Evolutionary conservation across 2,888 invertebrate genomes (phyloP).

Genomic region (Lasioglossum lativentre): DNA sequence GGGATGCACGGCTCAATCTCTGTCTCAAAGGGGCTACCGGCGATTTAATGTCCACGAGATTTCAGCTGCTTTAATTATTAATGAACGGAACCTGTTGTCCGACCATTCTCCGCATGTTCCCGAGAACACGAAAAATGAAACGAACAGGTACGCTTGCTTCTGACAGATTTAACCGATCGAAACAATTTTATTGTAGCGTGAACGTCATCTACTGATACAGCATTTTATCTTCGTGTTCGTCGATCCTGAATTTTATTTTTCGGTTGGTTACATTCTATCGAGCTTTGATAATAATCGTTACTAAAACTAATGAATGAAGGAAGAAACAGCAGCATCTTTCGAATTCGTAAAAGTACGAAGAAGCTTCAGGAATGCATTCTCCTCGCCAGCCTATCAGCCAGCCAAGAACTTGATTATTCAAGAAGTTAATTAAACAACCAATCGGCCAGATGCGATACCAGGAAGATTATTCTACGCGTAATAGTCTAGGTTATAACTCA

Average conservation of each 20-base stretch:
- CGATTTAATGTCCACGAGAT: neutral
- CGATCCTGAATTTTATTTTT: too few relatives aligned
- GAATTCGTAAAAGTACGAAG: neutral
- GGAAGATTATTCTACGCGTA: neutral
- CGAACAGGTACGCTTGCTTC: neutral
- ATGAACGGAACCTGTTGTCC: neutral
- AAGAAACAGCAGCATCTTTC: neutral
- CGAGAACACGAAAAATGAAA: neutral
- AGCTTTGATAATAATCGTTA: neutral
- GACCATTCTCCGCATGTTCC: neutral
- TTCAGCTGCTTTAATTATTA: constrained; percentile 13
- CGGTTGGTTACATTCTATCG: neutral
- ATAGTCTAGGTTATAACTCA: neutral
- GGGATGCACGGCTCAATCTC: constrained; percentile 1
- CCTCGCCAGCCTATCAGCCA: neutral
- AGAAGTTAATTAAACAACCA: constrained; percentile 10
- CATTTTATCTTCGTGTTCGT: neutral
- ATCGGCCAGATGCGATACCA: neutral
- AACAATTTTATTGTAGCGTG: neutral
- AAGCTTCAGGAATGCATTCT: neutral
- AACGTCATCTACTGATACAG: neutral
- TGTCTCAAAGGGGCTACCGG: neutral
- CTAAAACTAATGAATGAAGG: neutral
- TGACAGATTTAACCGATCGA: neutral
- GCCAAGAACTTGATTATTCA: neutral